Percentiles rank a stretch among this genome's conserved stretches.
phyloP scores from a whole-genome alignment of 37 sponge, comb jelly and placozoan species.

The Chondrilla cf. caribensis region DNA sequence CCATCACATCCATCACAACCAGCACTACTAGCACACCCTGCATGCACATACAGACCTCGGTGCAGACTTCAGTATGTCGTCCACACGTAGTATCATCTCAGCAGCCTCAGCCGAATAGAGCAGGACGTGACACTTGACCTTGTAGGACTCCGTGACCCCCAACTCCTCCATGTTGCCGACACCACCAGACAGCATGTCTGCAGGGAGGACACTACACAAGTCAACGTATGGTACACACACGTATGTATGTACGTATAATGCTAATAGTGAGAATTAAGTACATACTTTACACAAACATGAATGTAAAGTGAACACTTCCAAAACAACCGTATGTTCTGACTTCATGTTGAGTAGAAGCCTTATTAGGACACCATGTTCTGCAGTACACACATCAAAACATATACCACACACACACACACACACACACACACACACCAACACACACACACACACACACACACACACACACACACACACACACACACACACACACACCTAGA shows the following conservation, averaged over 20 bases:
- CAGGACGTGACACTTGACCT: slow-evolving; percentile 88
- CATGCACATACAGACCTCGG: slow-evolving; percentile 72
- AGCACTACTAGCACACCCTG: no score
- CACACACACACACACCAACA: no score
- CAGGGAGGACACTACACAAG: not conserved
- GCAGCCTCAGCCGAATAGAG: slow-evolving; percentile 92
- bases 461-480: not conserved
- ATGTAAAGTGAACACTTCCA: not conserved
- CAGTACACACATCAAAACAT: not conserved
- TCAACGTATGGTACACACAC: not conserved
- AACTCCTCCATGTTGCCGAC: slow-evolving; percentile 87
- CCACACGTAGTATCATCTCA: slow-evolving; percentile 95
- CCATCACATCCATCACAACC: no score
- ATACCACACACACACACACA: no score
- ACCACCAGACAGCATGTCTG: slow-evolving; percentile 74
- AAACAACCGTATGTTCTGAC: no score
- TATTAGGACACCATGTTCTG: no score
- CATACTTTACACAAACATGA: no score
- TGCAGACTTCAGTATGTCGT: slow-evolving; percentile 87
- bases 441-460: not conserved
- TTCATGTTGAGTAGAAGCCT: no score
- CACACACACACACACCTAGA: slow-evolving; percentile 49
- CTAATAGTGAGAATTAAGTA: not conserved
- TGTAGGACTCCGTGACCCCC: slow-evolving; percentile 90
- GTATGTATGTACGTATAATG: no score